Base-by-base conservation (phyloP, 2,888 invertebrate species). In the Thymelicus lineola region DNA sequence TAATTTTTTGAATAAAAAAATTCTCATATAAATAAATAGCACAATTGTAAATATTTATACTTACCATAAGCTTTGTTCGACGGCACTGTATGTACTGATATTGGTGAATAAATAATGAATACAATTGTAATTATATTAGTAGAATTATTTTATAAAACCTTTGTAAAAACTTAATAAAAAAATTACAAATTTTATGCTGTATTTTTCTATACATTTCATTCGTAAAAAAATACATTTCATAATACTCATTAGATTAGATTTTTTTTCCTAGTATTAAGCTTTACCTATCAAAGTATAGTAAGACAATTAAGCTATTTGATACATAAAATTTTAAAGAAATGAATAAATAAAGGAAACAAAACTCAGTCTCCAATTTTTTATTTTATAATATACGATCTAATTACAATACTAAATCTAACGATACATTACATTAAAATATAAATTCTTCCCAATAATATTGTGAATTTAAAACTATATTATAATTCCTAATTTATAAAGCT, bases 141-240 rank as follows among this genome's bases (percentile, higher is more conserved):
- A 77, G 78, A 42, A 53, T 42, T 61, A 67, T 75, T 72, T 76
- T 77, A 81, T 79, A 80, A 82, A 78, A 72, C 72, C 80, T 83
- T 85, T 83, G 81, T 82, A 79, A 78, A 80, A 79, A 78, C 74
- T 77, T 65, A 61, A 71, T 63, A 71, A 42, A 76, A 77, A 75
- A 74, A 72, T 59, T 75, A 74, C 69, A 73, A 75, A 73, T 72
- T 69, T 7, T 14, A 15, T 64, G 45, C 57, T 74, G 60, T 53
- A 69, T 75, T 73, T 74, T 62, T 42, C 10, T 9, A 10, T 42
- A 42, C 42, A 42, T 12, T 4, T 0, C 10, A 42, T 42, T 42
- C 12, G 2, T 38, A 42, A 12, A 42, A 38, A 42, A 42, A 9
- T 38, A 7, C 1, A 9, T 38, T 38, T 9, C 38, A 38, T 38